Conservation (phyloP, 2,888 invertebrate genomes). For the Octonoba sinensis region DNA sequence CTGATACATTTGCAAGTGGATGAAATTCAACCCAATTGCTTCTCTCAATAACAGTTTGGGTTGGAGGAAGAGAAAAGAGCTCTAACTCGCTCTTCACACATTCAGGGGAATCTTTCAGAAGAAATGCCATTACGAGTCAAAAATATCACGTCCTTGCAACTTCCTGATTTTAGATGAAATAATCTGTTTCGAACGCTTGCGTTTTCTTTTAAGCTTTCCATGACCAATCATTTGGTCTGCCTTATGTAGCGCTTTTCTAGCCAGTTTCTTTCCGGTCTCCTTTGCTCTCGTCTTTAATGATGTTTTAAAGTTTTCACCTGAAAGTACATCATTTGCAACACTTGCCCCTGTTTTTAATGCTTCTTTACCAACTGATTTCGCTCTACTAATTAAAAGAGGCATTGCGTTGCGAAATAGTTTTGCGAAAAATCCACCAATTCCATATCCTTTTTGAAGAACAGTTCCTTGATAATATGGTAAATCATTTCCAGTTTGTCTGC, state of each 20-base stretch:
- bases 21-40: slow-evolving; percentile 26
- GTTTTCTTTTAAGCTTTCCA: slow-evolving; percentile 34
- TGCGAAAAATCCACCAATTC: slow-evolving; percentile 12
- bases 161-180: slow-evolving; percentile 34
- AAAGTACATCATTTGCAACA: slow-evolving; percentile 18
- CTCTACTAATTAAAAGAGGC: slow-evolving; percentile 28
- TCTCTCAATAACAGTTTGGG: slow-evolving; percentile 22
- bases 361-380: slow-evolving; percentile 29
- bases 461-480: slow-evolving; percentile 1
- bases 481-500: slow-evolving; percentile 11
- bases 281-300: slow-evolving; percentile 22
- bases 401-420: slow-evolving; percentile 26
- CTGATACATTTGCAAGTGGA: slow-evolving; percentile 22
- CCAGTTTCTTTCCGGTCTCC: slow-evolving; percentile 22
- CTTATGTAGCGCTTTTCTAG: slow-evolving; percentile 13
- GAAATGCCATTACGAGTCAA: slow-evolving; percentile 21
- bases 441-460: slow-evolving; percentile 14
- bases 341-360: slow-evolving; percentile 20
- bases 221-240: slow-evolving; percentile 36
- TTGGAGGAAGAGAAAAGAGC: slow-evolving; percentile 17
- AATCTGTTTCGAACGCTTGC: slow-evolving; percentile 9
- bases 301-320: slow-evolving; percentile 16
- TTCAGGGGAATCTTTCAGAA: slow-evolving; percentile 24
- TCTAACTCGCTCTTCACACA: slow-evolving; percentile 21
- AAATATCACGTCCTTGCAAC: slow-evolving; percentile 22